Evolutionary conservation across 2,113 vertebrate genomes (phyloP).

Genomic region (Platysternon megacephalum): DNA sequence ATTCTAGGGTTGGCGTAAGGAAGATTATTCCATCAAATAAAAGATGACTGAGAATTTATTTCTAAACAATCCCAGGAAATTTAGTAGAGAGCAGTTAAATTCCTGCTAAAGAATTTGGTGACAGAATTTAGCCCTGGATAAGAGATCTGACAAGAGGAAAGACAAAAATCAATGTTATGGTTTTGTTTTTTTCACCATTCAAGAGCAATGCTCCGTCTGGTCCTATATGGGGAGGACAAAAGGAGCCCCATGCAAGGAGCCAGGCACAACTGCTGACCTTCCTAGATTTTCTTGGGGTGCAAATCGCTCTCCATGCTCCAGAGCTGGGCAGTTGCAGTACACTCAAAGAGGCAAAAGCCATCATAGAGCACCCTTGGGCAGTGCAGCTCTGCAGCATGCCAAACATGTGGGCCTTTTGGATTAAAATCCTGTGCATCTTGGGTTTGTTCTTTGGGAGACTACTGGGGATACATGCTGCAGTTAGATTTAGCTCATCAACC

Average conservation of each 20-base stretch:
- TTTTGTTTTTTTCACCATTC: not conserved
- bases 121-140: constrained; percentile 46
- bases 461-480: not conserved
- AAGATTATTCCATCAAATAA: constrained; percentile 46
- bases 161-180: not conserved
- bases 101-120: constrained; percentile 13
- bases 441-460: not conserved
- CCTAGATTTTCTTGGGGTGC: not conserved
- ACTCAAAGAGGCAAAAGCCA: not conserved
- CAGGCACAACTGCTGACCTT: not conserved
- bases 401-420: not conserved
- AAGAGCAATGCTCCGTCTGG: not conserved
- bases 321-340: not conserved
- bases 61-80: constrained; percentile 38
- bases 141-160: constrained; percentile 31
- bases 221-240: not conserved
- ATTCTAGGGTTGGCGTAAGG: constrained; percentile 16
- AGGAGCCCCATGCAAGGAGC: not conserved
- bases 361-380: not conserved
- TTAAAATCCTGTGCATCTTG: not conserved
- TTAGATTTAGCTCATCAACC: not conserved
- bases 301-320: not conserved
- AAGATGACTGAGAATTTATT: constrained; percentile 41
- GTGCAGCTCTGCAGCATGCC: not conserved
- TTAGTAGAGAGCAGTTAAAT: constrained; percentile 49